Conservation (phyloP, 2,113 vertebrate genomes). For the Rissa tridactyla region DNA sequence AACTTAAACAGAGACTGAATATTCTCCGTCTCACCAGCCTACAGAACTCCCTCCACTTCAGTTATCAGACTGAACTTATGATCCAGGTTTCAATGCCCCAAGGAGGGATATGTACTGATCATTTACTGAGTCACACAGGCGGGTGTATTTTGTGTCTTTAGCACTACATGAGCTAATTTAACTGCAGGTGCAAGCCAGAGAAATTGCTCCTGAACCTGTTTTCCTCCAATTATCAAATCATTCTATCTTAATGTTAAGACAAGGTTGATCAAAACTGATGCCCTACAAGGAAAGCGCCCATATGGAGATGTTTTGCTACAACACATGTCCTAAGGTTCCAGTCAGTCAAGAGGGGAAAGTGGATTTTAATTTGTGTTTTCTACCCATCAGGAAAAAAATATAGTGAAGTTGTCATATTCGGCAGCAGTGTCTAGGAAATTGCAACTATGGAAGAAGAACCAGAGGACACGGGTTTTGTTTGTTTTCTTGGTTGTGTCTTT, state of each 20-base stretch:
- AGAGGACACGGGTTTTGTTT: not conserved
- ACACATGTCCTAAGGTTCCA: not conserved
- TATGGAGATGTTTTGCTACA: not conserved
- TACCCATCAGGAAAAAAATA: not conserved
- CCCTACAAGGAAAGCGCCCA: rapidly evolving
- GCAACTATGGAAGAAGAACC: not conserved
- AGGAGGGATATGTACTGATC: not conserved
- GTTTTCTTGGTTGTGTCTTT: not conserved
- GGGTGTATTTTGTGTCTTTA: not conserved
- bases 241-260: not conserved
- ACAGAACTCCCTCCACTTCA: not conserved
- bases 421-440: not conserved
- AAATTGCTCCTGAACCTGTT: not conserved
- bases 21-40: not conserved
- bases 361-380: not conserved
- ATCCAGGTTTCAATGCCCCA: not conserved
- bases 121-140: not conserved
- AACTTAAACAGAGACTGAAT: not conserved
- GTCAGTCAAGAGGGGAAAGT: not conserved
- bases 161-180: not conserved
- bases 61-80: not conserved
- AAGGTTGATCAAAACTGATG: not conserved
- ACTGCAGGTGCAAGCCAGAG: not conserved
- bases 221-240: not conserved
- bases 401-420: not conserved